Base-by-base conservation (phyloP, 2,888 invertebrate genomes). In the Microplitis manilae region DNA sequence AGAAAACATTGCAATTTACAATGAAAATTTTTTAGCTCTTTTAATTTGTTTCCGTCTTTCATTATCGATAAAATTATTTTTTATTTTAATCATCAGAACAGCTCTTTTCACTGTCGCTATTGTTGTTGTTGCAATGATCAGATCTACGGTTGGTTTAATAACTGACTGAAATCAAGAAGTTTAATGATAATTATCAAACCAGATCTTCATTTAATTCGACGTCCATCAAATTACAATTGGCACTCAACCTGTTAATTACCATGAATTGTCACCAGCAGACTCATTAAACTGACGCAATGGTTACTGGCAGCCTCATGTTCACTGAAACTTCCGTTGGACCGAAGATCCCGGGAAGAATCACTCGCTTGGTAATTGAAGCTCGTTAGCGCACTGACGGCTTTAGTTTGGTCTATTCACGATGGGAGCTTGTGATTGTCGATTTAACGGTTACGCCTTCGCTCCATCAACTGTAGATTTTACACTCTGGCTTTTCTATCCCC, bases 301-400 rank as follows among this genome's bases (percentile, higher is more conserved):
- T 38, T 65, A 65, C 65, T 65, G 65, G 65, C 65, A 38, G 50
- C 50, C 50, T 50, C 39, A 60, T 40, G 9, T 38, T 71, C 8
- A 39, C 38, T n/a, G 15, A 71, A 69, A 59, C 59, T 69, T 17
- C 59, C 38, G 62, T 39, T 61, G 9, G 64, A 38, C 64, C 68
- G 67, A 73, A 80, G 62, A 80, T 73, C 70, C n/a, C 61, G 15
- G 76, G 64, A 75, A 75, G 69, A 73, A 76, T 76, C 73, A 68
- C 62, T 77, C 73, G 72, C 72, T 70, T 69, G 77, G 76, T 73
- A 78, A 77, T 73, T 77, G 73, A 77, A 73, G 79, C 80, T 81
- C 78, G 78, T 79, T 81, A 78, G 70, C 69, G 73, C 50, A 70
- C 71, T 71, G 62, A 20, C 69, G 61, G 60, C 73, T 73, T 62